These are phyloP conservation scores for Strigamia maritima DNA, from an alignment of 2,888 invertebrate species.

Conservation along the genomic window DNA sequence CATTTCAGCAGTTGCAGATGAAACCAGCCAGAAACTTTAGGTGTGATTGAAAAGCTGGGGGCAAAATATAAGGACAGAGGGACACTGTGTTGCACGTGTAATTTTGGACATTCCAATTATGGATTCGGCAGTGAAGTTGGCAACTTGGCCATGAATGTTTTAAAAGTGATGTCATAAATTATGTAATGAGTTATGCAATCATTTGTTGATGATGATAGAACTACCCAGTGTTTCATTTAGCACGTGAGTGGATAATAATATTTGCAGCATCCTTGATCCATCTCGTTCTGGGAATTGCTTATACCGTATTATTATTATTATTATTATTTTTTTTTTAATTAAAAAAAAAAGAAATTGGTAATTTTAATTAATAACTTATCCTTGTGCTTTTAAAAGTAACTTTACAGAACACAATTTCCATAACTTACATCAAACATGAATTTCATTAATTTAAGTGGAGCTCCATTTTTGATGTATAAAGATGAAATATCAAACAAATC, in stretches of 20 bases:
- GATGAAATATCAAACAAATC: background rate
- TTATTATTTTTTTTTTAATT: too few relatives aligned
- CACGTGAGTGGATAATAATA: background rate
- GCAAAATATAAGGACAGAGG: background rate
- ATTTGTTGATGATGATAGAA: background rate
- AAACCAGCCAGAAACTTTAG: background rate
- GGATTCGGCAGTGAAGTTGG: slow-evolving; percentile 10
- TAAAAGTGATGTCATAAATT: background rate
- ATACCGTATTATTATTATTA: background rate
- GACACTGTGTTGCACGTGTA: slow-evolving; percentile 9
- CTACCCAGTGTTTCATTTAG: background rate
- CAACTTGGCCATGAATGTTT: background rate
- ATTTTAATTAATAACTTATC: background rate
- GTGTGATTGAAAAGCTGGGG: background rate
- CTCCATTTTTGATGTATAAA: background rate
- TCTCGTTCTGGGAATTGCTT: background rate
- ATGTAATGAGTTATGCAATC: background rate
- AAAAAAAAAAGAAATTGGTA: too few relatives aligned
- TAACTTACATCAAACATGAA: background rate
- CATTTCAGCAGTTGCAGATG: background rate
- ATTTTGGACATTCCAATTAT: slow-evolving; percentile 15
- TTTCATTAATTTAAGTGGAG: background rate
- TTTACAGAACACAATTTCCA: too few relatives aligned
- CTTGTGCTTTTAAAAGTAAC: too few relatives aligned
- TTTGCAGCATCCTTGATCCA: background rate